Evolutionary conservation across 2,888 invertebrate genomes (phyloP).

Genomic region (Gerris lacustris): DNA sequence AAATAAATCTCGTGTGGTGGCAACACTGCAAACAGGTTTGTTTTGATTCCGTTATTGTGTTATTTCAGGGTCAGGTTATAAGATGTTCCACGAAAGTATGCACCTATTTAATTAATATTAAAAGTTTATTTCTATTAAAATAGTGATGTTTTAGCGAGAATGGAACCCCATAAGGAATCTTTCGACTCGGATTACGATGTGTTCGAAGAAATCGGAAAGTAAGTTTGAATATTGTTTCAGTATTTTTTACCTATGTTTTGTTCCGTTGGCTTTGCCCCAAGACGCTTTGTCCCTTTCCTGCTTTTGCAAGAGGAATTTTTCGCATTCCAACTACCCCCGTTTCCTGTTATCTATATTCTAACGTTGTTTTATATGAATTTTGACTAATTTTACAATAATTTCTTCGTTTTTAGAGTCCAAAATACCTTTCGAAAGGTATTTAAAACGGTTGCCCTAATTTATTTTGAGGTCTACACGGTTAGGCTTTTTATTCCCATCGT

Average conservation of each 20-base stretch:
- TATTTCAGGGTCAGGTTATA: slow-evolving; percentile 1
- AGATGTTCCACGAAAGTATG: background rate
- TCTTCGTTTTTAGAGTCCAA: no score
- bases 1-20: no score
- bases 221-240: slow-evolving; percentile 30
- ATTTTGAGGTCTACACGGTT: no score
- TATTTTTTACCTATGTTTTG: slow-evolving; percentile 2
- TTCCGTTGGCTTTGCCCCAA: background rate
- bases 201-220: slow-evolving; percentile 46
- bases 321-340: no score
- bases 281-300: background rate
- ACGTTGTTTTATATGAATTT: no score
- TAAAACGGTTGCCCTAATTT: no score
- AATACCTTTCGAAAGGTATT: no score
- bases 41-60: slow-evolving; percentile 5
- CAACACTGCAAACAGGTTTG: background rate
- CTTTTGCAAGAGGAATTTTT: no score
- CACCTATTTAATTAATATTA: background rate
- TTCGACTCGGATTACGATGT: slow-evolving; percentile 44
- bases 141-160: slow-evolving; percentile 23
- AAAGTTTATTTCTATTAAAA: background rate
- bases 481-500: no score
- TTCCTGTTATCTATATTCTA: no score
- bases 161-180: slow-evolving; percentile 41
- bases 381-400: no score